phyloP scores from a whole-genome alignment of 2,888 invertebrate species.

The Tipula helvola region DNA sequence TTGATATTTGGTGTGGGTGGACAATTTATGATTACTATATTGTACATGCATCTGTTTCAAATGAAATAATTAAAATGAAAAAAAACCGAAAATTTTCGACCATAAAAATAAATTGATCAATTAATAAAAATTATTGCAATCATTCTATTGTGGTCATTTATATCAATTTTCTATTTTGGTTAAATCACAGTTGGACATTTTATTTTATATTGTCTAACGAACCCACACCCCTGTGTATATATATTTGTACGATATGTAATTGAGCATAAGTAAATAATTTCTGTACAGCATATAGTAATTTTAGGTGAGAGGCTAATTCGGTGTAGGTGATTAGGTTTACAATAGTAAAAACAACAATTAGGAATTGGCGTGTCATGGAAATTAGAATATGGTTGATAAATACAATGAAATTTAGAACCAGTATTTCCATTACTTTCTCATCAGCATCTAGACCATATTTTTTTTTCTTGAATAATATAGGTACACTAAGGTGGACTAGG shows the following conservation, averaged over 20 bases:
- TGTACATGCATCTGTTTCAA: background rate
- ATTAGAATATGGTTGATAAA: too few relatives aligned
- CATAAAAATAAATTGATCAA: conserved; percentile 4
- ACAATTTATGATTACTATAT: background rate
- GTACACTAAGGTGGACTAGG: too few relatives aligned
- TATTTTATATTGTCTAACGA: background rate
- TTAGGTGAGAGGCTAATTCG: background rate
- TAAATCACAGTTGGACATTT: background rate
- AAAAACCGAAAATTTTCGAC: background rate
- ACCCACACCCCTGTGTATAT: background rate
- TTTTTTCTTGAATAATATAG: too few relatives aligned
- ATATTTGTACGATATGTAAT: background rate
- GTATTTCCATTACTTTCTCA: too few relatives aligned
- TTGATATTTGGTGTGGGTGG: background rate
- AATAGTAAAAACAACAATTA: too few relatives aligned
- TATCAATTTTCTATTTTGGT: background rate
- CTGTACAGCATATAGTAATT: background rate
- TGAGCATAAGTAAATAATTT: background rate
- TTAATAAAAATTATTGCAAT: background rate
- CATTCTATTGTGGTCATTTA: background rate
- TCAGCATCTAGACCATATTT: too few relatives aligned
- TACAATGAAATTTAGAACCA: too few relatives aligned
- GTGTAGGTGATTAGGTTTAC: too few relatives aligned
- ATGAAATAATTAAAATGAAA: background rate
- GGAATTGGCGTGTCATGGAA: too few relatives aligned